Evolutionary conservation across 2,113 vertebrate species (phyloP).

Genomic region (Hassar affinis): DNA sequence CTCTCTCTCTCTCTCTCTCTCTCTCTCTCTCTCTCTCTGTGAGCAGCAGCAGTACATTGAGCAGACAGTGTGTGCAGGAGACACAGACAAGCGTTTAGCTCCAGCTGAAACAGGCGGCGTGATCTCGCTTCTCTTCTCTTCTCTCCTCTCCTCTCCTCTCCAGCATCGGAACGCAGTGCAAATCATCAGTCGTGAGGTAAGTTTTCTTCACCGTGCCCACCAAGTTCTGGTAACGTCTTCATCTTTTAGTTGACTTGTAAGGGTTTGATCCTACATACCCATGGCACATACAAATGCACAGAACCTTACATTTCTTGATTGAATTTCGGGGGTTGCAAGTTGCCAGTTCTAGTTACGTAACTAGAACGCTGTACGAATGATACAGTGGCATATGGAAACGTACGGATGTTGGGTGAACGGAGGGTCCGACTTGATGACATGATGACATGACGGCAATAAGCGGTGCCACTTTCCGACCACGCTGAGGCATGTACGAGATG

Average conservation of each 20-base stretch:
- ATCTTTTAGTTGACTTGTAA: background rate
- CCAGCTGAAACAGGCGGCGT: conserved; percentile 17
- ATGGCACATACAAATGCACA: background rate
- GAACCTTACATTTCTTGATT: background rate
- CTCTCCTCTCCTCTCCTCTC: conserved; percentile 12
- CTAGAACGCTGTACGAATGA: background rate
- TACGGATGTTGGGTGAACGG: background rate
- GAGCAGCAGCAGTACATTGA: conserved; percentile 29
- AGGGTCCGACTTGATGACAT: background rate
- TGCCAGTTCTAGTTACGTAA: background rate
- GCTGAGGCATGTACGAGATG: background rate
- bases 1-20: conserved; percentile 26
- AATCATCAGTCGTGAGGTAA: conserved; percentile 28
- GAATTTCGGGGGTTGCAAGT: background rate
- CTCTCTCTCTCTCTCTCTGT: conserved; percentile 14
- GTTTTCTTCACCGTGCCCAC: background rate
- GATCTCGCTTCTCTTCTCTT: conserved; percentile 12
- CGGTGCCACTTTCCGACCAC: background rate
- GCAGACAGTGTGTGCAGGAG: conserved; percentile 16
- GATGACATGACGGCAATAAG: background rate
- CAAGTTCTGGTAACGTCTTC: background rate
- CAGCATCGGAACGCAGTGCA: conserved; percentile 24
- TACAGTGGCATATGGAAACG: background rate
- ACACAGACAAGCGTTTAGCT: conserved; percentile 23
- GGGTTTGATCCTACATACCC: background rate